These are phyloP conservation scores for Stramonita haemastoma DNA, from an alignment of 2,888 invertebrate genomes.

Conservation along the genomic window DNA sequence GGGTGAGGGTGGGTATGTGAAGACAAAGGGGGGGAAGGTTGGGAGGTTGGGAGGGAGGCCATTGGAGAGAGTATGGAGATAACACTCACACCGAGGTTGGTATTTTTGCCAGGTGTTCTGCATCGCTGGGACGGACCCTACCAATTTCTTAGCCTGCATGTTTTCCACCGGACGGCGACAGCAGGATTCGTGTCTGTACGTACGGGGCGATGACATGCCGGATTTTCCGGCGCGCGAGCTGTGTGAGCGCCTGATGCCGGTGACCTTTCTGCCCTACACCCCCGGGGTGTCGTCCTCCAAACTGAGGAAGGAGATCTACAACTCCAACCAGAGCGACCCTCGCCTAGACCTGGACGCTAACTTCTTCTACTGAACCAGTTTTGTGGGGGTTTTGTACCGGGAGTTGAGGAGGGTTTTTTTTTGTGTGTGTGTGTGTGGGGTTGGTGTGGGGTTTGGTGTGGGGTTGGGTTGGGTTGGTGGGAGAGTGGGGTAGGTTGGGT, in stretches of 20 bases:
- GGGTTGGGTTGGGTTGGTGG: too few species aligned
- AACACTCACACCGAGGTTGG: too few species aligned
- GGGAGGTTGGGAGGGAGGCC: too few species aligned
- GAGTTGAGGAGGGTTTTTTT: too few species aligned
- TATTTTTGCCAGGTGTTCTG: slow-evolving; percentile 72
- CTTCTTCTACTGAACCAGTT: slow-evolving; percentile 36
- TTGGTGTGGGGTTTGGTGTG: too few species aligned
- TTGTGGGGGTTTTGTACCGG: too few species aligned
- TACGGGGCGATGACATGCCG: slow-evolving; percentile 73
- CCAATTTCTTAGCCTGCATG: slow-evolving; percentile 64
- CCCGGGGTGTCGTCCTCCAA: slow-evolving; percentile 56
- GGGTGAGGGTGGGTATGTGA: too few species aligned
- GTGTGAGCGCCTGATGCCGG: slow-evolving; percentile 68
- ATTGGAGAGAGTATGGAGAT: too few species aligned
- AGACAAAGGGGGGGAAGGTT: too few species aligned
- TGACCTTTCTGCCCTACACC: slow-evolving; percentile 71
- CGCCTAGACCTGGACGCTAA: slow-evolving; percentile 35
- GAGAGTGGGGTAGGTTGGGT: too few species aligned
- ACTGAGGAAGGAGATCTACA: slow-evolving; percentile 54
- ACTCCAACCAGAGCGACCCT: slow-evolving; percentile 44
- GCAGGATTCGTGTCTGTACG: slow-evolving; percentile 59
- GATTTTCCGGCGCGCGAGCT: slow-evolving; percentile 68
- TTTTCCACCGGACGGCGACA: slow-evolving; percentile 51
- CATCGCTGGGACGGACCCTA: slow-evolving; percentile 69
- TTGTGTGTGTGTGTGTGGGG: too few species aligned